Base-by-base conservation (phyloP, 2,888 invertebrate genomes). In the Phalera bucephala region DNA sequence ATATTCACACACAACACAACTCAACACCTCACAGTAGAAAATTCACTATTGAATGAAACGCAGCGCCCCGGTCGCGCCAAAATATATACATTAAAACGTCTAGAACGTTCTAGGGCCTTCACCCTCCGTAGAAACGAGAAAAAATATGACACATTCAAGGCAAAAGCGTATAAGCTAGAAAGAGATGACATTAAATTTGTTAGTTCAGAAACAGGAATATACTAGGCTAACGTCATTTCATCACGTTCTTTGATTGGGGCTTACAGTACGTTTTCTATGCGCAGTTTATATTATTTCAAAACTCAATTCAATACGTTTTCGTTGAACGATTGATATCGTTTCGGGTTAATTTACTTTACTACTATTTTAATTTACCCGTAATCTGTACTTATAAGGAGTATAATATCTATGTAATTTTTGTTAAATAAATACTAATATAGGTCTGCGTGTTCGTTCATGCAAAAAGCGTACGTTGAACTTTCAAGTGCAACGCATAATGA, bases 61-160 rank as follows among this genome's bases (percentile, higher is more conserved):
- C 83, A 76, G 77, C 86, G 87, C 83, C 75, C 75, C 70, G 74
- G 86, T 89, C 82, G 85, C 86, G 81, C 84, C 89, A 91, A 91
- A 91, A 91, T 92, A 92, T 91, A 91, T 91, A 91, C 88, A 90
- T 78, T 90, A 91, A 91, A 91, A 90, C 86, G 90, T 92, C 93
- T 91, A 91, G 92, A 92, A 92, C 91, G 89, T 92, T 92, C 92
- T 90, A 80, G 92, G 92, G 90, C 86, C 88, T 89, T 89, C 87
- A 80, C 69, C 65, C 64, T 48, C 31, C 40, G 72, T 34, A 35
- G 33, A 60, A 83, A 56, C 43, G 80, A 75, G 84, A 81, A 41
- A 73, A 65, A 85, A 61, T 8, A 68, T 38, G 36, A 36, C 34
- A 20, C 29, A 25, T 15, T 4, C n/a, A 17, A 33, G 11, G 0